Conservation (phyloP, 2,888 invertebrate genomes). For the Orchesellides sinensis region DNA sequence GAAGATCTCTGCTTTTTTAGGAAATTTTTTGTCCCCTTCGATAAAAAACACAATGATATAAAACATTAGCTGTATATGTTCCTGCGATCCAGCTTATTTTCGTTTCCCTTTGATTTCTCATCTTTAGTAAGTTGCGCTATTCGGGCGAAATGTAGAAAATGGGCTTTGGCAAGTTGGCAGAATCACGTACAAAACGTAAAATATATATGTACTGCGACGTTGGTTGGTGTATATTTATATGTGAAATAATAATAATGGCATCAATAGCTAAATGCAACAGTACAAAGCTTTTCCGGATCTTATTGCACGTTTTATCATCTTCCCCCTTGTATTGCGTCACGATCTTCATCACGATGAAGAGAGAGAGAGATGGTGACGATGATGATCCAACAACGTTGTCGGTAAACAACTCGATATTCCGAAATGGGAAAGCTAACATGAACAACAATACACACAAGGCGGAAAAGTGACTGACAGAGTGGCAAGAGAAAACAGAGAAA, state of each 20-base stretch:
- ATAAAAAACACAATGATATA: not conserved
- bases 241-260: no score
- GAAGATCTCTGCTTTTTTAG: slow-evolving; percentile 21
- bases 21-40: not conserved
- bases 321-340: slow-evolving; percentile 1
- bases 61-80: no score
- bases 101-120: slow-evolving; percentile 7
- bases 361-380: not conserved
- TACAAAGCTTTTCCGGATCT: not conserved
- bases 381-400: not conserved
- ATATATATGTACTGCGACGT: not conserved
- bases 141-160: slow-evolving; percentile 41
- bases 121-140: not conserved
- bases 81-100: not conserved
- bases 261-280: slow-evolving; percentile 22
- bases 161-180: slow-evolving; percentile 38
- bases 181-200: slow-evolving; percentile 34
- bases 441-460: no score
- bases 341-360: not conserved
- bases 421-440: slow-evolving; percentile 6
- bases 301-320: not conserved
- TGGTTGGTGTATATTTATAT: not conserved
- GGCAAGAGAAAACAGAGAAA: not conserved
- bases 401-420: not conserved
- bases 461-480: not conserved